Conservation (phyloP, 2,888 invertebrate genomes). For the Netelia inedita region DNA sequence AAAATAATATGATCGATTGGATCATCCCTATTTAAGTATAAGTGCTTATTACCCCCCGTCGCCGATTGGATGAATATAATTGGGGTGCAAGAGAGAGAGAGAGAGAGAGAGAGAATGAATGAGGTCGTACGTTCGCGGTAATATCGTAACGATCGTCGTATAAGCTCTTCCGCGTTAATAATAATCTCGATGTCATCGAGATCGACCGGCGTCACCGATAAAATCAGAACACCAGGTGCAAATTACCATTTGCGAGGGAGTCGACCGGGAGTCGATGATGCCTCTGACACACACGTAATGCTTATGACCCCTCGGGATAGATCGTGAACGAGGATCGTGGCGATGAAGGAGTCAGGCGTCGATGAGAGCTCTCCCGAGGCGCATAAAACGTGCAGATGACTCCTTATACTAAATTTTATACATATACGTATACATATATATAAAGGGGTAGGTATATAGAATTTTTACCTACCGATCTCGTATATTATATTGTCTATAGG, state of each 20-base stretch:
- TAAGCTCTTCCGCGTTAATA: slow-evolving; percentile 22
- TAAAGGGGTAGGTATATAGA: background rate
- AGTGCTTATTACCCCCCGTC: background rate
- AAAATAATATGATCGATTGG: slow-evolving; percentile 3
- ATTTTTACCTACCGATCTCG: slow-evolving; percentile 10
- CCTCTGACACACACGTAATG: slow-evolving; percentile 20
- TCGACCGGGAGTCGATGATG: slow-evolving; percentile 60
- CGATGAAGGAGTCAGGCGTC: slow-evolving; percentile 6
- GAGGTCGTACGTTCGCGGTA: background rate
- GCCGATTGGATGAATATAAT: background rate
- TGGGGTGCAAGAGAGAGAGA: no score
- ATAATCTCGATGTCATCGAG: slow-evolving; percentile 32
- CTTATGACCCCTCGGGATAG: slow-evolving; percentile 21
- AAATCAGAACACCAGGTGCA: slow-evolving; percentile 83
- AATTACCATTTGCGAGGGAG: slow-evolving; percentile 74
- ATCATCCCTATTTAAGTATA: slow-evolving; percentile 24
- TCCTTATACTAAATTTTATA: background rate
- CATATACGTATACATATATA: background rate
- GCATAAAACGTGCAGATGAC: slow-evolving; percentile 47
- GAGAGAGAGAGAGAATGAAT: no score
- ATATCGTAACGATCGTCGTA: background rate
- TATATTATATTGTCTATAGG: slow-evolving; percentile 19
- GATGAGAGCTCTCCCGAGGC: slow-evolving; percentile 8
- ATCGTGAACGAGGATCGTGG: no score
- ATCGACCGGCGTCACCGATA: slow-evolving; percentile 75